These are phyloP conservation scores for Epinephelus fuscoguttatus DNA, from an alignment of 2,113 vertebrate genomes.

Conservation along the genomic window DNA sequence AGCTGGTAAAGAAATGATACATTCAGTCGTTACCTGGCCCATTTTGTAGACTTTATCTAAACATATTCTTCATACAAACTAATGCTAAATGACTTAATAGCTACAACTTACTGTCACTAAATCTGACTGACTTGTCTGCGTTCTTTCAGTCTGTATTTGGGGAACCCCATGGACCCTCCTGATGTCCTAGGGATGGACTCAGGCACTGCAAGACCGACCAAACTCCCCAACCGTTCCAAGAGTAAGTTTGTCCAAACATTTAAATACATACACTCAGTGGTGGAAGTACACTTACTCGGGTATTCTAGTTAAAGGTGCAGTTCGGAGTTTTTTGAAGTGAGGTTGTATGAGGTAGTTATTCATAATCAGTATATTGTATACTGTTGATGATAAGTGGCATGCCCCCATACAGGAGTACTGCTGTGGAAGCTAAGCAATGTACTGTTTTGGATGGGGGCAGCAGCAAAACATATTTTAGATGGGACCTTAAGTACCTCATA, in stretches of 20 bases:
- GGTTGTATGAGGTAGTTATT: too few species aligned
- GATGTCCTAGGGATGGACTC: conserved; percentile 92
- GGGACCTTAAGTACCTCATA: too few species aligned
- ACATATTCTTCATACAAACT: not conserved
- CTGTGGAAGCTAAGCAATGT: too few species aligned
- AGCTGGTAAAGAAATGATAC: not conserved
- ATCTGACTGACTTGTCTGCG: not conserved
- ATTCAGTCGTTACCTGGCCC: not conserved
- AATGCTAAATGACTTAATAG: not conserved
- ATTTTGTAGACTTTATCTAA: not conserved
- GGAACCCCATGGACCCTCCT: conserved; percentile 98
- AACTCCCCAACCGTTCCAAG: conserved; percentile 93
- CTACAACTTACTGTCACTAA: not conserved
- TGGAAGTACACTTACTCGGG: not conserved
- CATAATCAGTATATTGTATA: too few species aligned
- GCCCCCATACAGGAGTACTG: too few species aligned
- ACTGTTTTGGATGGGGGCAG: too few species aligned
- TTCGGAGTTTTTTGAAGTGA: too few species aligned
- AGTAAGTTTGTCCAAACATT: conserved; percentile 82
- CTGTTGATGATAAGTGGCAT: too few species aligned
- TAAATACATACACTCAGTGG: not conserved
- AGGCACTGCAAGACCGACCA: conserved; percentile 86
- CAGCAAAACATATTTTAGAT: too few species aligned
- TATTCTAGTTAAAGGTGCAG: too few species aligned
- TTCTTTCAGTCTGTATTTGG: conserved; percentile 91